Evolutionary conservation across 1,140 invertebrate genomes (phyloP).

Genomic region (Bombus fervidus): DNA sequence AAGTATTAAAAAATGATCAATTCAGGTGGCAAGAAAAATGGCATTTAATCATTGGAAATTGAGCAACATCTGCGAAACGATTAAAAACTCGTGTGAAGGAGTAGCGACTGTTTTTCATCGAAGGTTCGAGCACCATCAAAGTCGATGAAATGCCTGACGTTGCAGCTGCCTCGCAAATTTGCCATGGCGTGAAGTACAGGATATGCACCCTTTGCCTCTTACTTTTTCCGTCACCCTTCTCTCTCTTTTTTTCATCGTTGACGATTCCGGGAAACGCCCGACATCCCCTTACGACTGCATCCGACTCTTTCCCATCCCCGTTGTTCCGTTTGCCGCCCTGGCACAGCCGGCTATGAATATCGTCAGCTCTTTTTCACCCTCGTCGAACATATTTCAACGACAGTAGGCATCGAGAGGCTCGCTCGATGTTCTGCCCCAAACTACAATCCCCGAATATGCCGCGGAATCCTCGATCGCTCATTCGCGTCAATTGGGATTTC

Average conservation of each 20-base stretch:
- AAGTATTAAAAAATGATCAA: background rate
- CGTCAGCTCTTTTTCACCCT: constrained; percentile 74
- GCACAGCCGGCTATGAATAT: constrained; percentile 69
- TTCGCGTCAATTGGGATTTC: constrained; percentile 67
- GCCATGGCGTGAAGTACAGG: constrained; percentile 65
- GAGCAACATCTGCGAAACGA: constrained; percentile 7
- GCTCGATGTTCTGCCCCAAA: constrained; percentile 54
- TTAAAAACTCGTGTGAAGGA: constrained; percentile 17
- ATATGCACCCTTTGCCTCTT: constrained; percentile 58
- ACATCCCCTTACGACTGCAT: constrained; percentile 46
- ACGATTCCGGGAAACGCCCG: constrained; percentile 63
- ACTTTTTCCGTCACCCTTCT: constrained; percentile 35
- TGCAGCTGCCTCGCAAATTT: constrained; percentile 63
- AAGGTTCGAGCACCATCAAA: constrained; percentile 61
- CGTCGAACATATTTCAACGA: constrained; percentile 73
- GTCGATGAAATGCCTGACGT: constrained; percentile 67
- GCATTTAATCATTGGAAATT: constrained; percentile 23
- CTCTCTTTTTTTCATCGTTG: constrained; percentile 52
- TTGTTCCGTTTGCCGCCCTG: background rate
- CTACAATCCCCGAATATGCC: constrained; percentile 63
- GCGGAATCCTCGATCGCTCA: constrained; percentile 64
- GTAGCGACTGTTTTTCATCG: constrained; percentile 54
- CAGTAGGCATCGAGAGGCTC: constrained; percentile 64
- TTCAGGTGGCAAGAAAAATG: background rate
- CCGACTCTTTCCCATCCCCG: constrained; percentile 11